Percentiles rank a stretch among this genome's conserved stretches.
Evolutionary conservation across 2,797 vertebrate species (phyloP).

Genomic region (Octomys mimax): DNA sequence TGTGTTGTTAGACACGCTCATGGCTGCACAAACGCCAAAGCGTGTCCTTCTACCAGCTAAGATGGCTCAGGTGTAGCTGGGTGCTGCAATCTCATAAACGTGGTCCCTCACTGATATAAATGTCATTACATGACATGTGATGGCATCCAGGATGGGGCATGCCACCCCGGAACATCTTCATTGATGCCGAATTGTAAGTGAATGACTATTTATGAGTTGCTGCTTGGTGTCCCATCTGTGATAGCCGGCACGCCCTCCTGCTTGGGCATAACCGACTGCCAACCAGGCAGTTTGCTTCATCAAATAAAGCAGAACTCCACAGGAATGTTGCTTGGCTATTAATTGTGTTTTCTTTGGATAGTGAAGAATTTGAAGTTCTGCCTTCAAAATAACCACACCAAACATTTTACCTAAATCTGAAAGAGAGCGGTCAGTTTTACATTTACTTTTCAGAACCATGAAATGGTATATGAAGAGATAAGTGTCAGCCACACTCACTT

Average conservation of each 20-base stretch:
- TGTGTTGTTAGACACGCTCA: not conserved
- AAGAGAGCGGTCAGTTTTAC: not conserved
- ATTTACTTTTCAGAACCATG: not conserved
- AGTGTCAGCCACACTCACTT: not conserved
- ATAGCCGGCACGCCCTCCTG: fast-evolving
- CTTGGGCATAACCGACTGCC: not conserved
- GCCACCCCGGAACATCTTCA: fast-evolving
- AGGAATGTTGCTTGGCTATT: slow-evolving; percentile 22
- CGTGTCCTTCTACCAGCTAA: not conserved
- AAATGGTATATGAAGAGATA: not conserved
- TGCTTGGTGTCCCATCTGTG: not conserved
- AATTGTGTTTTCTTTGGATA: not conserved
- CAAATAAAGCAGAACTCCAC: not conserved
- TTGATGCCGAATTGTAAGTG: not conserved
- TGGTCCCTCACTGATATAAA: not conserved
- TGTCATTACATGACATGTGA: not conserved
- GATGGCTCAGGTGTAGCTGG: fast-evolving
- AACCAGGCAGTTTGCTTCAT: not conserved
- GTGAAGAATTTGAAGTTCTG: slow-evolving; percentile 9
- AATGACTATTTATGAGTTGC: not conserved
- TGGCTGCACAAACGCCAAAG: not conserved
- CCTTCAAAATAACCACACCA: slow-evolving; percentile 23
- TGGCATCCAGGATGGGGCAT: not conserved
- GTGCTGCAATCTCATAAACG: fast-evolving
- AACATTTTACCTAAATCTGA: not conserved